Evolutionary conservation across 2,113 vertebrate genomes (phyloP).

Genomic region (Neopipo cinnamomea): DNA sequence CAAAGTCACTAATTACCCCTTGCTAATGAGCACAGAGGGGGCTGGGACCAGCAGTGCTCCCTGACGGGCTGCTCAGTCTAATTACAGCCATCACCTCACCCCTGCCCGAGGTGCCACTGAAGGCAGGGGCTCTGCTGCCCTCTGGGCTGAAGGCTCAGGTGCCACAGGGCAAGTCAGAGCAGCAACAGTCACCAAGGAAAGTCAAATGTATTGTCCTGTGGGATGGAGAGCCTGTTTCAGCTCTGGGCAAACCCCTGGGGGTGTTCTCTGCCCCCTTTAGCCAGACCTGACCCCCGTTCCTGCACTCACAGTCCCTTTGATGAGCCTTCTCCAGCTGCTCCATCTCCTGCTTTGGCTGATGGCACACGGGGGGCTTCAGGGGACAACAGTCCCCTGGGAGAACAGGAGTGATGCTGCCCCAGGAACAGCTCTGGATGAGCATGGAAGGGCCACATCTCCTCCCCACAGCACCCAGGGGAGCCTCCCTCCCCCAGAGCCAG

Average conservation of each 20-base stretch:
- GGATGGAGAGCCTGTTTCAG: not conserved
- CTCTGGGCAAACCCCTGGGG: not conserved
- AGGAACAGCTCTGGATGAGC: not conserved
- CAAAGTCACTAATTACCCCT: not conserved
- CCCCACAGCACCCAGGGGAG: not conserved
- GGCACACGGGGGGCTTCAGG: fast-evolving
- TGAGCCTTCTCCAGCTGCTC: not conserved
- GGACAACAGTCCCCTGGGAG: not conserved
- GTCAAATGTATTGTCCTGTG: not conserved
- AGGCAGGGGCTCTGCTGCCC: not conserved
- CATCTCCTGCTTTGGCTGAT: not conserved
- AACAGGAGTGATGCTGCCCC: fast-evolving
- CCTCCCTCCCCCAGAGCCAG: not conserved
- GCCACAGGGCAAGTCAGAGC: not conserved
- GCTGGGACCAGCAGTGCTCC: not conserved
- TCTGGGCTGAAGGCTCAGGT: not conserved
- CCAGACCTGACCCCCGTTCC: fast-evolving
- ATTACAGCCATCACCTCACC: not conserved
- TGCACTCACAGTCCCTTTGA: fast-evolving
- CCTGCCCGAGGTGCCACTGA: fast-evolving
- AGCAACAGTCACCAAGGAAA: not conserved
- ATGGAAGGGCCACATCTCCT: no score
- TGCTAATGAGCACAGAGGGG: fast-evolving
- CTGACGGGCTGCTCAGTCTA: fast-evolving
- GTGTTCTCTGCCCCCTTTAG: not conserved